Percentiles rank a stretch among this genome's conserved stretches.
Evolutionary conservation across 2,113 vertebrate genomes (phyloP).

Genomic region (Emydura subglobosa): DNA sequence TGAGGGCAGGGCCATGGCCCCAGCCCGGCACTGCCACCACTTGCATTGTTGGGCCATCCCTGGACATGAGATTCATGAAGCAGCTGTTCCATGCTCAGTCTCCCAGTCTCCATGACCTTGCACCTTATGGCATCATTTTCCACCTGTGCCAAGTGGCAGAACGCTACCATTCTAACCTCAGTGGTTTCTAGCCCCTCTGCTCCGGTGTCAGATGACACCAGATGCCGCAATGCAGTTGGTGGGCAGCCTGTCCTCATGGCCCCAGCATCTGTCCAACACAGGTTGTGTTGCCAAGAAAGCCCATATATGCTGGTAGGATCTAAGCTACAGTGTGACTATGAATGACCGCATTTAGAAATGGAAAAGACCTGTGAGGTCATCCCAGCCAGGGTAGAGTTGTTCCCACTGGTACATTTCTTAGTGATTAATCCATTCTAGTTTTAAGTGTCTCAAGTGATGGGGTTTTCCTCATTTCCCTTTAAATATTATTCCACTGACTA

Average conservation of each 20-base stretch:
- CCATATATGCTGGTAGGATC: rapidly evolving
- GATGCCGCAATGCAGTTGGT: background rate
- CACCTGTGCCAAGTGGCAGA: background rate
- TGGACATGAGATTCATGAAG: background rate
- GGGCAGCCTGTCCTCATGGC: background rate
- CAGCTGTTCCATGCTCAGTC: background rate
- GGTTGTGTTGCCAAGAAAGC: background rate
- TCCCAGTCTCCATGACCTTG: background rate
- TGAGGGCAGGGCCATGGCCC: background rate
- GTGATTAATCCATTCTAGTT: background rate
- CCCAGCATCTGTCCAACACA: background rate
- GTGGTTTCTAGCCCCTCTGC: background rate
- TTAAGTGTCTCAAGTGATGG: background rate
- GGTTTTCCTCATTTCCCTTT: background rate
- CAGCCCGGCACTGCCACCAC: background rate
- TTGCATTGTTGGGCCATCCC: background rate
- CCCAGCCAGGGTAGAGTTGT: background rate
- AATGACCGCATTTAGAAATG: background rate
- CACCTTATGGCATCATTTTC: background rate
- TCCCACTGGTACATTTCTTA: background rate
- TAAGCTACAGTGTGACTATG: rapidly evolving
- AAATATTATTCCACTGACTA: background rate
- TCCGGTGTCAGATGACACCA: background rate
- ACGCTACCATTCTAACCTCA: background rate
- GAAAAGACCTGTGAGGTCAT: background rate